These are phyloP conservation scores for Antrozous pallidus DNA, from an alignment of 2,797 vertebrate genomes.

Conservation along the genomic window DNA sequence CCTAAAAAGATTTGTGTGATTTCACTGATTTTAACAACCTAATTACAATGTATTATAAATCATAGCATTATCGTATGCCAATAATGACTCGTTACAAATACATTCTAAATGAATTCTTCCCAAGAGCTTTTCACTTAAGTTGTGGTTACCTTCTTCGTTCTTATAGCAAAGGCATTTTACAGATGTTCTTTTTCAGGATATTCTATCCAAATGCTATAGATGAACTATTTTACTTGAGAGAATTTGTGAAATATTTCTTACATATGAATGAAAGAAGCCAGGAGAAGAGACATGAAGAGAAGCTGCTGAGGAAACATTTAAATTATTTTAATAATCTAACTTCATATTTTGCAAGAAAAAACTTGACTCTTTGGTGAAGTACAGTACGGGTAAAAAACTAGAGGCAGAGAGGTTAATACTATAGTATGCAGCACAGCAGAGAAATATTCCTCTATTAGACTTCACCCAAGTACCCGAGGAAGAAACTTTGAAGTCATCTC, in stretches of 20 bases:
- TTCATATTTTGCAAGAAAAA: neutral
- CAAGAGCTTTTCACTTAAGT: neutral
- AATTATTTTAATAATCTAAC: constrained; percentile 26
- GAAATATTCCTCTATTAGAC: neutral
- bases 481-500: neutral
- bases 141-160: neutral
- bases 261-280: constrained; percentile 15
- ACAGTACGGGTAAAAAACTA: neutral
- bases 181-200: constrained; percentile 14
- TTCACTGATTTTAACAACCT: neutral
- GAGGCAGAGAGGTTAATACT: neutral
- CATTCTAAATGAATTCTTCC: neutral
- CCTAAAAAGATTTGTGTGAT: neutral
- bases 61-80: neutral
- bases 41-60: constrained; percentile 20
- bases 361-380: neutral
- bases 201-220: constrained; percentile 1
- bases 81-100: constrained; percentile 6
- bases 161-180: constrained; percentile 31
- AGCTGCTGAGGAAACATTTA: neutral
- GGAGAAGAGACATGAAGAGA: neutral
- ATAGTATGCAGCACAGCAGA: neutral
- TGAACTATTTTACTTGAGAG: constrained; percentile 9
- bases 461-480: neutral
- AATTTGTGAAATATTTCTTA: constrained; percentile 29